A percentile compares a stretch with the other conserved stretches of the same genome.
Conservation (phyloP, 2,888 invertebrate genomes). For the Pterostichus madidus region DNA sequence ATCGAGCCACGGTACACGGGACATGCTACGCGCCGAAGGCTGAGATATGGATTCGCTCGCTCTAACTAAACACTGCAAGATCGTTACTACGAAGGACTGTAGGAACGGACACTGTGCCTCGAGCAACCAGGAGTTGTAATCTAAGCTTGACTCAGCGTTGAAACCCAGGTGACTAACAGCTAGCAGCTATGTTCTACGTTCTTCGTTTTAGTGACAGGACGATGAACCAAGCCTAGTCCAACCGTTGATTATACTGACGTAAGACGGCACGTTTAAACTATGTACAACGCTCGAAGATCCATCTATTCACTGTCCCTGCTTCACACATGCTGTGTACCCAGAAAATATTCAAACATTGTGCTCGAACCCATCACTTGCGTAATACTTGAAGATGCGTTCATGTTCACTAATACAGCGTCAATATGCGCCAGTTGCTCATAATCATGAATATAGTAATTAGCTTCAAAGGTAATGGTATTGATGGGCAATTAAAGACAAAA, state of each 20-base stretch:
- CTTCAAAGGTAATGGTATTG: slow-evolving; percentile 49
- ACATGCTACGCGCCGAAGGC: slow-evolving; percentile 32
- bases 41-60: slow-evolving; percentile 10
- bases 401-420: slow-evolving; percentile 11
- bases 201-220: background rate
- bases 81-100: slow-evolving; percentile 24
- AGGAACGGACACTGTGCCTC: slow-evolving; percentile 9
- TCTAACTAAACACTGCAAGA: slow-evolving; percentile 43
- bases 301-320: slow-evolving; percentile 1
- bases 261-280: slow-evolving; percentile 26
- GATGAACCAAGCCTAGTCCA: slow-evolving; percentile 3
- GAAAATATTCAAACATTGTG: slow-evolving; percentile 35
- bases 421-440: slow-evolving; percentile 8
- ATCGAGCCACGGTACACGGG: slow-evolving; percentile 35
- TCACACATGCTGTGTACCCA: background rate
- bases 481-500: slow-evolving; percentile 54
- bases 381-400: background rate
- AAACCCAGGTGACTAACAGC: slow-evolving; percentile 21
- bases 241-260: slow-evolving; percentile 38
- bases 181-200: background rate
- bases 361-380: background rate
- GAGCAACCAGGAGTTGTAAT: slow-evolving; percentile 1
- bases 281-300: background rate
- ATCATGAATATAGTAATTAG: slow-evolving; percentile 60
- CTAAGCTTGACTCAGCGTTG: slow-evolving; percentile 5